These are phyloP conservation scores for Heliothis peltigera DNA, from an alignment of 2,888 invertebrate species.

Conservation along the genomic window DNA sequence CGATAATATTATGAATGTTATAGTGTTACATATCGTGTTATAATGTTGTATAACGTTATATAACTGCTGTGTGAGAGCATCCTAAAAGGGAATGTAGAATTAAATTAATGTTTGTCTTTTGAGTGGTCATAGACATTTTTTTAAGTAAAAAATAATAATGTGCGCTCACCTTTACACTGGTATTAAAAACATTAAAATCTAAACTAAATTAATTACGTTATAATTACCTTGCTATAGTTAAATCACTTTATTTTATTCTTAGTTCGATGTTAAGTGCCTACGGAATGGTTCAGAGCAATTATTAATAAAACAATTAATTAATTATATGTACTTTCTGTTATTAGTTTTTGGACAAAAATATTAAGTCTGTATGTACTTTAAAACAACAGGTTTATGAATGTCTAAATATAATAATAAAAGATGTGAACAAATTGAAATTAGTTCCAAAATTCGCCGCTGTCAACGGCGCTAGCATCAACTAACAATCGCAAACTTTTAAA, in stretches of 20 bases:
- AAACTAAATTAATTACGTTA: slow-evolving; percentile 73
- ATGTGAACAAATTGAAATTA: neutral
- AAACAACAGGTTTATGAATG: neutral
- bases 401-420: neutral
- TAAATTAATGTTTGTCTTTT: neutral
- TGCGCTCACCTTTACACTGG: slow-evolving; percentile 59
- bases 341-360: slow-evolving; percentile 47
- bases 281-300: slow-evolving; percentile 44
- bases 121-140: neutral
- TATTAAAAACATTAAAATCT: slow-evolving; percentile 55
- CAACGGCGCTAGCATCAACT: slow-evolving; percentile 20
- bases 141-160: slow-evolving; percentile 37
- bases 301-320: slow-evolving; percentile 14
- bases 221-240: slow-evolving; percentile 63
- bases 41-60: no score
- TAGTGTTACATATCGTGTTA: no score
- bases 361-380: slow-evolving; percentile 12
- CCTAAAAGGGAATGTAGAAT: no score
- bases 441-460: slow-evolving; percentile 6
- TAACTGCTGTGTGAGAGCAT: no score
- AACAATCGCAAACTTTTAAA: slow-evolving; percentile 1
- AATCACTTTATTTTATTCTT: slow-evolving; percentile 63
- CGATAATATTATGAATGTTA: no score
- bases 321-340: slow-evolving; percentile 21
- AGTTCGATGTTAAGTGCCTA: slow-evolving; percentile 44